Base-by-base conservation (phyloP, 2,797 vertebrate species). In the Oryzias dopingdopingensis region DNA sequence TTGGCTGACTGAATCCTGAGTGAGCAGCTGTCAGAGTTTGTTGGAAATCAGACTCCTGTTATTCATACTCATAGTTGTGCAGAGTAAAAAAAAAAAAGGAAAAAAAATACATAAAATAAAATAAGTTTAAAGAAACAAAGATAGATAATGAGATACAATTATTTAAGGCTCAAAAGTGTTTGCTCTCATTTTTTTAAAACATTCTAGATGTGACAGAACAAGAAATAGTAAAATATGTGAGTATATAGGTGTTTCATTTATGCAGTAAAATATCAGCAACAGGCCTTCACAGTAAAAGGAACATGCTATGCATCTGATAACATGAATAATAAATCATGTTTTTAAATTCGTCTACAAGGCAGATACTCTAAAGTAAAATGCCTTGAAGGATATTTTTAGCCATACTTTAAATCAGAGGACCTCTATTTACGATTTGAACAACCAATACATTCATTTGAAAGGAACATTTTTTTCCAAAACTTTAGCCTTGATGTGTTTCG, bases 311-410 rank as follows among this genome's bases (percentile, higher is more conserved):
- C 18, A 68, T 65, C 60, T 60, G 60, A 58, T 40, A 51, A 23
- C 65, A 77, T 79, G 42, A 86, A 82, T 82, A 62, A 85, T 81
- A 74, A 17, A 82, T 70, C 14, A 47, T 59, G 42, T 75, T 71
- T 75, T 66, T 62, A 44, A 69, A 46, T 5, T 17, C 0, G n/a
- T 63, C 58, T 49, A 63, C 72, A 68, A 70, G 42, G 37, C 44
- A 41, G 47, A 47, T 48, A 22, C 22, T 61, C 49, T 69, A 56
- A 66, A 72, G 50, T 54, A n/a, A 44, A 70, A 62, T 22, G 56
- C 69, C 49, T 7, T 29, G 20, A 64, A 67, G 75, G 59, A 72
- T 69, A 53, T 67, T 51, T 76, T 55, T 53, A 14, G 42, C 54
- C 71, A 48, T 45, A 56, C 57, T 65, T 59, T 62, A 51, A 56